Percentiles rank a stretch among this genome's conserved stretches.
Conservation (phyloP, 2,797 vertebrate species). For the Prunella strophiata region DNA sequence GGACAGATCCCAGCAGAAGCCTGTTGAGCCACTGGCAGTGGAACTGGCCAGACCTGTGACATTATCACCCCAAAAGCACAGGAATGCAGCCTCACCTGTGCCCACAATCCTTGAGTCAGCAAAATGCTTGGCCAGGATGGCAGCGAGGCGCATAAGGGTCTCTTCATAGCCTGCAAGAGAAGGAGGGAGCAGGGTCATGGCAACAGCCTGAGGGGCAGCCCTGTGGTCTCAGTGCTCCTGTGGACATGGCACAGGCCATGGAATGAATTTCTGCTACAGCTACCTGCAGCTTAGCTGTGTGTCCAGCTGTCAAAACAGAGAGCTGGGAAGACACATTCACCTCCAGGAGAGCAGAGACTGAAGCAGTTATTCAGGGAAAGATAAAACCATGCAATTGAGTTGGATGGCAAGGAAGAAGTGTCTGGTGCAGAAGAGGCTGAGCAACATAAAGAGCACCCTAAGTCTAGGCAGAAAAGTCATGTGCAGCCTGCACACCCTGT, state of each 20-base stretch:
- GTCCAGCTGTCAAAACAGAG: not conserved
- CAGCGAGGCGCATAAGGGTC: conserved; percentile 90
- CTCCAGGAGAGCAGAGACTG: not conserved
- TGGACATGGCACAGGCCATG: not conserved
- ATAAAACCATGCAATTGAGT: not conserved
- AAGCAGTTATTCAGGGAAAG: not conserved
- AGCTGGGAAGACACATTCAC: not conserved
- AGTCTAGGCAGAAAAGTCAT: not conserved
- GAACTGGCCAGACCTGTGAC: not conserved
- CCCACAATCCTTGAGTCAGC: conserved; percentile 94
- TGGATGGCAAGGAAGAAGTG: not conserved
- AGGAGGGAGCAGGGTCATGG: not conserved
- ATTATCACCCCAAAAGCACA: not conserved
- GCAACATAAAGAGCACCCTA: not conserved
- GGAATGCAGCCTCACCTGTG: conserved; percentile 82
- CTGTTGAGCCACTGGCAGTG: not conserved
- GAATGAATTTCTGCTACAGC: not conserved
- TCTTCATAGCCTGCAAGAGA: conserved; percentile 88
- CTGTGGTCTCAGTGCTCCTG: not conserved
- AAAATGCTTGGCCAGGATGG: conserved; percentile 96
- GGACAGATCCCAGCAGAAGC: not conserved
- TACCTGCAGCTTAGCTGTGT: not conserved
- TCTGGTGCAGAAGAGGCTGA: not conserved
- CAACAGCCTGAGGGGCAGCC: not conserved
- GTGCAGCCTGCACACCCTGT: not conserved